Conservation (phyloP, 2,888 invertebrate species). For the Hemistola chrysoprasaria region DNA sequence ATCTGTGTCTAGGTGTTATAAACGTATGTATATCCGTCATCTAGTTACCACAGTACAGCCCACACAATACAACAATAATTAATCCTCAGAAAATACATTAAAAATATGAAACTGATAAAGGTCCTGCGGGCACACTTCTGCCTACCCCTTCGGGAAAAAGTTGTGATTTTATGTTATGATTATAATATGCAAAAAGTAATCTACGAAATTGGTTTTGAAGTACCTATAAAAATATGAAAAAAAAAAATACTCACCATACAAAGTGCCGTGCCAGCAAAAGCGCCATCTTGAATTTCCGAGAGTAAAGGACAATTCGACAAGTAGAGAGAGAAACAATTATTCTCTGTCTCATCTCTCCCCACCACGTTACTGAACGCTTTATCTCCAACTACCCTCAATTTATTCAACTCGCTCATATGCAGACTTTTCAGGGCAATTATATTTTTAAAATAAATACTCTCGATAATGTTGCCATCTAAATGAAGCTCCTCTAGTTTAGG, state of each 20-base stretch:
- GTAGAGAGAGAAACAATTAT: slow-evolving; percentile 72
- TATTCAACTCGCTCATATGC: slow-evolving; percentile 64
- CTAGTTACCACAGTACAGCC: too few relatives aligned
- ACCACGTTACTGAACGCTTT: slow-evolving; percentile 75
- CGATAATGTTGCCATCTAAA: slow-evolving; percentile 79
- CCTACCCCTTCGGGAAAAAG: too few relatives aligned
- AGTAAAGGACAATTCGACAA: slow-evolving; percentile 71
- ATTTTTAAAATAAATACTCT: slow-evolving; percentile 68
- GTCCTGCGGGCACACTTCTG: too few relatives aligned
- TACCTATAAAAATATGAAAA: too few relatives aligned
- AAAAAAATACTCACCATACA: slow-evolving; percentile 75
- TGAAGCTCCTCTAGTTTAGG: slow-evolving; percentile 73
- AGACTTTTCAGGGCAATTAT: slow-evolving; percentile 68
- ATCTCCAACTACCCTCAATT: slow-evolving; percentile 56
- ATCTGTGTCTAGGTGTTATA: too few relatives aligned
- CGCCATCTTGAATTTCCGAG: slow-evolving; percentile 60
- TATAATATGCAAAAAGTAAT: too few relatives aligned
- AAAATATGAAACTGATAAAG: too few relatives aligned
- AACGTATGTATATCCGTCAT: too few relatives aligned
- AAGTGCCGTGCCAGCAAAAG: slow-evolving; percentile 73
- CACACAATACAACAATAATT: too few relatives aligned
- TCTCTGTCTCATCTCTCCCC: slow-evolving; percentile 48
- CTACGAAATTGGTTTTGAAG: too few relatives aligned
- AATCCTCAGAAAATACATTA: too few relatives aligned
- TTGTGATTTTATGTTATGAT: too few relatives aligned